Evolutionary conservation across 2,797 vertebrate genomes (phyloP).

Genomic region (Microcaecilia unicolor): DNA sequence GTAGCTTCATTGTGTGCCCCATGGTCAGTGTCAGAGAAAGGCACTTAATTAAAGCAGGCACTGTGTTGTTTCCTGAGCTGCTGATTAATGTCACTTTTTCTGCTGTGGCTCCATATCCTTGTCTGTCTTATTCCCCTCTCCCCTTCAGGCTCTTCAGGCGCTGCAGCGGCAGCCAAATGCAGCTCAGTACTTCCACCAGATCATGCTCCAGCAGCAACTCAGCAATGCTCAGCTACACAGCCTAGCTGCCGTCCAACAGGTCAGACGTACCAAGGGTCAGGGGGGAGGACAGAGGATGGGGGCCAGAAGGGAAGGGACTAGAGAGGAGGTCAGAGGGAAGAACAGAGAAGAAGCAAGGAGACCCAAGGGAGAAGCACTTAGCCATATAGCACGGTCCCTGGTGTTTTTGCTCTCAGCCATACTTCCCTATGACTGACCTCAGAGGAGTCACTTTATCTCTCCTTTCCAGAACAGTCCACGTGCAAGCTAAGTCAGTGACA

Average conservation of each 20-base stretch:
- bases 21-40: too few species aligned
- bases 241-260: slow-evolving; percentile 94
- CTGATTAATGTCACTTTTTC: background rate
- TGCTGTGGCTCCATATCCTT: background rate
- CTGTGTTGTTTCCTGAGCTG: too few species aligned
- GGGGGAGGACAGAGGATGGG: background rate
- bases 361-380: background rate
- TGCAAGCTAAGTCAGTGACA: background rate
- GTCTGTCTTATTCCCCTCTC: background rate
- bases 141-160: slow-evolving; percentile 81
- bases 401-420: background rate
- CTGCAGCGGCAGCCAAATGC: slow-evolving; percentile 94
- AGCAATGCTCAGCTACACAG: slow-evolving; percentile 90
- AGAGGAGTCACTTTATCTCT: too few species aligned
- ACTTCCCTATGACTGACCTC: background rate
- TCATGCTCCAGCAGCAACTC: slow-evolving; percentile 97
- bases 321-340: background rate
- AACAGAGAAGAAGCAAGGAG: too few species aligned
- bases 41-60: too few species aligned
- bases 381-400: background rate
- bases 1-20: too few species aligned
- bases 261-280: slow-evolving; percentile 41
- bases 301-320: background rate
- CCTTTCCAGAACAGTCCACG: too few species aligned
- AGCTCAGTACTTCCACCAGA: slow-evolving; percentile 95